A percentile compares a stretch with the other conserved stretches of the same genome.
phyloP scores from a whole-genome alignment of 1,140 invertebrate species.

The Oedothorax gibbosus region DNA sequence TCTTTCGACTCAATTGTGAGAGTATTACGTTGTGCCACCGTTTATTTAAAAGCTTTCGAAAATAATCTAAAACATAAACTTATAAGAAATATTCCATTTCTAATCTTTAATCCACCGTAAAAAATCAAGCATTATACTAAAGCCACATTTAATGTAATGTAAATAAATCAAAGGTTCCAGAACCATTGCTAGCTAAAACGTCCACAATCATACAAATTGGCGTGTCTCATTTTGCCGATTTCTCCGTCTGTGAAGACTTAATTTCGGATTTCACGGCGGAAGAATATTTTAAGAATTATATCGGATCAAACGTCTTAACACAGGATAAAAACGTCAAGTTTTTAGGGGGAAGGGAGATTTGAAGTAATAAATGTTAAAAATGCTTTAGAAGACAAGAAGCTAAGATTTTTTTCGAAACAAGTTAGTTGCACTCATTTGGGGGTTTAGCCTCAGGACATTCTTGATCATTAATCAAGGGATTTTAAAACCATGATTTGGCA shows the following conservation, averaged over 20 bases:
- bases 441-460: not conserved
- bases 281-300: slow-evolving; percentile 30
- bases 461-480: slow-evolving; percentile 33
- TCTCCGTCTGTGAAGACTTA: slow-evolving; percentile 10
- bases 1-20: too few relatives aligned
- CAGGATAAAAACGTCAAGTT: slow-evolving; percentile 16
- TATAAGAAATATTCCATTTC: too few relatives aligned
- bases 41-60: too few relatives aligned
- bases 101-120: not conserved
- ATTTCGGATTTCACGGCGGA: not conserved
- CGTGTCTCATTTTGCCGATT: not conserved
- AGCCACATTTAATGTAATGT: not conserved
- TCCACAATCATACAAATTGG: not conserved
- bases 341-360: not conserved
- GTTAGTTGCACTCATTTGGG: slow-evolving; percentile 5
- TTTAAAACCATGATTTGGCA: slow-evolving; percentile 23
- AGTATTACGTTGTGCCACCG: too few relatives aligned
- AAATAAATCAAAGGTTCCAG: not conserved
- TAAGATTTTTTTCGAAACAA: too few relatives aligned
- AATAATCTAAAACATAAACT: too few relatives aligned
- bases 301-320: slow-evolving; percentile 9
- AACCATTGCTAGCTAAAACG: not conserved
- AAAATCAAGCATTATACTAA: not conserved
- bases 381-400: too few relatives aligned
- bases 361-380: too few relatives aligned